phyloP scores from a whole-genome alignment of 1,140 invertebrate genomes.

The Nymphalis io region DNA sequence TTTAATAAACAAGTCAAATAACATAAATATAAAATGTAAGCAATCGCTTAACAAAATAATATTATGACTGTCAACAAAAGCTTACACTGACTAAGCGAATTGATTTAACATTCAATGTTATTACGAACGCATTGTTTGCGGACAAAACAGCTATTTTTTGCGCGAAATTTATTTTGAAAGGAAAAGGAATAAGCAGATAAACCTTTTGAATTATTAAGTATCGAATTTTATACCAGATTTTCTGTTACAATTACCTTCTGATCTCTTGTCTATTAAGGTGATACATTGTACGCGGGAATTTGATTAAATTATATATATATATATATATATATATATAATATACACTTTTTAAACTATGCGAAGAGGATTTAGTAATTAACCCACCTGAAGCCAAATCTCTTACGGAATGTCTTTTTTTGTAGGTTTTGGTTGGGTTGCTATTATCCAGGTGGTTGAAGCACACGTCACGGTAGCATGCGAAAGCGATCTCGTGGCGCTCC shows the following conservation, averaged over 20 bases:
- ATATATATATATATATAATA: no score
- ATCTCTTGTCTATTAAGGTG: no score
- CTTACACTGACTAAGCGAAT: slow-evolving; percentile 7
- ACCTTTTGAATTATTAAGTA: slow-evolving; percentile 4
- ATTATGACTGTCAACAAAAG: not conserved
- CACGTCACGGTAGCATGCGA: no score
- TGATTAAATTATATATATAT: no score
- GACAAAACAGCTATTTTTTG: not conserved
- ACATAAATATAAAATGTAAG: not conserved
- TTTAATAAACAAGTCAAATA: no score
- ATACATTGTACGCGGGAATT: not conserved
- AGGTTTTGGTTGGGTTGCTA: no score
- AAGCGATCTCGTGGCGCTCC: no score
- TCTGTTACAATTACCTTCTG: not conserved
- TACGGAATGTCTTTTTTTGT: no score
- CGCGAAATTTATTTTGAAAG: not conserved
- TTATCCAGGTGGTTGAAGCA: no score
- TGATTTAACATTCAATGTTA: slow-evolving; percentile 13
- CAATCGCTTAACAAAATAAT: slow-evolving; percentile 1
- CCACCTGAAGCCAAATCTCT: no score
- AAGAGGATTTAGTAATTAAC: no score
- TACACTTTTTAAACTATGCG: no score
- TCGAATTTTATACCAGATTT: not conserved
- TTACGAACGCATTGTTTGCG: not conserved
- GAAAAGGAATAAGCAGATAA: slow-evolving; percentile 1